Conservation (phyloP, 2,797 vertebrate genomes). For the Onychomys leucogaster region DNA sequence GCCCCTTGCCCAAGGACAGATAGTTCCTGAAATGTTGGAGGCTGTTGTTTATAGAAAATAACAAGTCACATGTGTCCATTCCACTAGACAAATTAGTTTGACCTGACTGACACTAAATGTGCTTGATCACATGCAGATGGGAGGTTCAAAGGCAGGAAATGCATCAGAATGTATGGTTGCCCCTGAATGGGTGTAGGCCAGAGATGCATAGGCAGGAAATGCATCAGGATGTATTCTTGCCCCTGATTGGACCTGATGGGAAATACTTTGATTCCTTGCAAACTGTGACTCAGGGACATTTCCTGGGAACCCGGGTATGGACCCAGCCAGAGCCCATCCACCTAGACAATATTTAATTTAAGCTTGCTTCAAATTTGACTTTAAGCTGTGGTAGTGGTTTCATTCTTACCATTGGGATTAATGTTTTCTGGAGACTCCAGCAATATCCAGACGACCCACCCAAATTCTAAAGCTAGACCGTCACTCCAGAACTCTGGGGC, state of each 20-base stretch:
- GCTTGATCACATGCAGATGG: not conserved
- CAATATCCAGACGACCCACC: too few species aligned
- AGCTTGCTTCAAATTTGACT: not conserved
- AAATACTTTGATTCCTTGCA: not conserved
- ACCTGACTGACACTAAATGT: not conserved
- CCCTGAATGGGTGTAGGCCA: not conserved
- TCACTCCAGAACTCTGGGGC: too few species aligned
- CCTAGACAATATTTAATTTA: not conserved
- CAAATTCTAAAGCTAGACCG: too few species aligned
- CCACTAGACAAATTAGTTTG: not conserved
- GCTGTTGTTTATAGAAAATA: not conserved
- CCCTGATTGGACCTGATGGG: not conserved
- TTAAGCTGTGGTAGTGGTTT: not conserved
- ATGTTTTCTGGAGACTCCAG: too few species aligned
- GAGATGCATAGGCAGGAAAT: not conserved
- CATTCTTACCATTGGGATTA: too few species aligned
- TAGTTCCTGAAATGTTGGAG: not conserved
- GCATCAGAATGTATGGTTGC: not conserved
- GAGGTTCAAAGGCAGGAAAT: not conserved
- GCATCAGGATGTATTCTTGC: not conserved
- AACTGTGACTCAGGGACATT: not conserved
- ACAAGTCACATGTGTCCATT: not conserved
- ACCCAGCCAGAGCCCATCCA: not conserved
- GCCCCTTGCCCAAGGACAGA: not conserved
- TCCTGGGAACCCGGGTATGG: not conserved